phyloP scores from a whole-genome alignment of 2,797 vertebrate species.

The Eleutherodactylus coqui region DNA sequence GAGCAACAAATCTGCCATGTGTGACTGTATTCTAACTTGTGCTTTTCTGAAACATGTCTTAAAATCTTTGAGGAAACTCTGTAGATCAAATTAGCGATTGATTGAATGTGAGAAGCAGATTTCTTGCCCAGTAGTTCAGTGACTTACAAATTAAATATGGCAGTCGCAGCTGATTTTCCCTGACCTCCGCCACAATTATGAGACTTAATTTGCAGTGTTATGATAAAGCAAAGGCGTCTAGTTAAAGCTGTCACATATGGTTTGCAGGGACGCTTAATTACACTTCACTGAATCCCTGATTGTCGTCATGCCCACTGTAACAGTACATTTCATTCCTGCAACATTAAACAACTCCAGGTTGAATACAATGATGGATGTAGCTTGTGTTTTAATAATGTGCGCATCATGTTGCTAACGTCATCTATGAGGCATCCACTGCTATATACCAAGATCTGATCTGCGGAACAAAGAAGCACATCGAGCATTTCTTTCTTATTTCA shows the following conservation, averaged over 20 bases:
- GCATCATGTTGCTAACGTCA: background rate
- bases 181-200: slow-evolving; percentile 50
- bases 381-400: background rate
- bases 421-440: background rate
- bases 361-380: slow-evolving; percentile 2
- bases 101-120: slow-evolving; percentile 31
- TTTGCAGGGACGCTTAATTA: slow-evolving; percentile 49
- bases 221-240: slow-evolving; percentile 41
- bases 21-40: background rate
- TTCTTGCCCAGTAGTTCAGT: slow-evolving; percentile 35
- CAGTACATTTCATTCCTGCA: slow-evolving; percentile 19
- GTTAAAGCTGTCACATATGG: slow-evolving; percentile 54
- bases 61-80: slow-evolving; percentile 13
- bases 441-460: background rate
- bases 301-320: background rate
- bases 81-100: background rate
- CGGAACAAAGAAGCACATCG: background rate
- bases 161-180: slow-evolving; percentile 46
- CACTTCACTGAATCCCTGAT: slow-evolving; percentile 23
- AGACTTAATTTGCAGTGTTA: slow-evolving; percentile 50
- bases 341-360: slow-evolving; percentile 2
- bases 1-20: too few relatives aligned
- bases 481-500: background rate
- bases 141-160: slow-evolving; percentile 51
- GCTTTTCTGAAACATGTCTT: background rate